Conservation (phyloP, 2,113 vertebrate genomes). For the Podarcis raffonei region DNA sequence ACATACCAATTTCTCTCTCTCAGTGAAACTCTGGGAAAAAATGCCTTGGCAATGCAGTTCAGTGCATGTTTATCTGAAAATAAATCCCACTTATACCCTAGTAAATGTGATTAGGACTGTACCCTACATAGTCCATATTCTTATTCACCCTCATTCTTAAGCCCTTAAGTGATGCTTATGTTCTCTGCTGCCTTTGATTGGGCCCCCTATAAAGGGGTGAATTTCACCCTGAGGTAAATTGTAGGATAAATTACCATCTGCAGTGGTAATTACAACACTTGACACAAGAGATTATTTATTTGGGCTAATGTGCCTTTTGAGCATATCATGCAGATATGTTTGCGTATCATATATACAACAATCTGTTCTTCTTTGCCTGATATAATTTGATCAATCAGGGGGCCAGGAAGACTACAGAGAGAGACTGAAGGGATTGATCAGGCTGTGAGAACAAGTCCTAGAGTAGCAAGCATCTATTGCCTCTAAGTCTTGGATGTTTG, state of each 20-base stretch:
- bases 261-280: constrained; percentile 41
- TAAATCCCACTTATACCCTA: background rate
- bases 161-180: background rate
- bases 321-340: constrained; percentile 15
- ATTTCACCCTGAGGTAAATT: background rate
- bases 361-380: constrained; percentile 43
- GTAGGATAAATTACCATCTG: constrained; percentile 32
- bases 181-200: background rate
- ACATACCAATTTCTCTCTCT: background rate
- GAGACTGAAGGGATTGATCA: constrained; percentile 10
- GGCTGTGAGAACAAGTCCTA: background rate
- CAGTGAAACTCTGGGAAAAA: background rate
- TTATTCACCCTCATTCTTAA: background rate
- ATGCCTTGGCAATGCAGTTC: background rate
- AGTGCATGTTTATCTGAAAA: background rate
- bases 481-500: constrained; percentile 5
- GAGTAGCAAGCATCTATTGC: constrained; percentile 1
- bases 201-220: background rate
- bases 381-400: constrained; percentile 35
- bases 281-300: constrained; percentile 36
- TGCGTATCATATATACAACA: constrained; percentile 14
- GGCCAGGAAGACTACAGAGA: background rate
- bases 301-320: constrained; percentile 25
- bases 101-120: background rate
- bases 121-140: background rate